Percentiles rank a stretch among this genome's conserved stretches.
These are phyloP conservation scores for Limanda limanda DNA, from an alignment of 2,113 vertebrate species.

Conservation along the genomic window DNA sequence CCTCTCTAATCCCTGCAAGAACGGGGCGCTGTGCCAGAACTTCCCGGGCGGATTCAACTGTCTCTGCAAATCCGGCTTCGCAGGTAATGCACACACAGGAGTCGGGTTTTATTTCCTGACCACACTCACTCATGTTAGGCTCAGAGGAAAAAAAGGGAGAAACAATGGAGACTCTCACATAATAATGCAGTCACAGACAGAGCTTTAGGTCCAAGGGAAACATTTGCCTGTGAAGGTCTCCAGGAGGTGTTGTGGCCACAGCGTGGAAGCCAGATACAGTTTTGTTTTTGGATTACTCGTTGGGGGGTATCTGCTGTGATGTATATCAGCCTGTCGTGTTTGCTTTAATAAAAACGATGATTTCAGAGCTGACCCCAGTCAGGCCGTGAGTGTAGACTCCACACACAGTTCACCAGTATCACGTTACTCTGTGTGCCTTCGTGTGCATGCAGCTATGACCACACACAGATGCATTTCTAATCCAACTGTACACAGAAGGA, in stretches of 20 bases:
- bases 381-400: conserved; percentile 44
- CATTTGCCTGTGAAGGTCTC: conserved; percentile 77
- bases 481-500: conserved; percentile 44
- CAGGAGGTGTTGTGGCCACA: conserved; percentile 71
- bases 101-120: conserved; percentile 47
- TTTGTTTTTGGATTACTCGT: conserved; percentile 67
- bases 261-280: conserved; percentile 69
- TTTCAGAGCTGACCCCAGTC: conserved; percentile 61
- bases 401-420: conserved; percentile 60
- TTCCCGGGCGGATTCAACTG: conserved; percentile 96
- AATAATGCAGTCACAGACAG: conserved; percentile 35
- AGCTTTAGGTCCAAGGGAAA: conserved; percentile 73
- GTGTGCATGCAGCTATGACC: conserved; percentile 56
- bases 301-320: conserved; percentile 76
- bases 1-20: conserved; percentile 93
- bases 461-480: conserved; percentile 67
- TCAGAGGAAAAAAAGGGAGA: conserved; percentile 22
- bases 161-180: conserved; percentile 24
- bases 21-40: conserved; percentile 94
- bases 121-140: conserved; percentile 46
- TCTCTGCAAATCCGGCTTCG: conserved; percentile 92
- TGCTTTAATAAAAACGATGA: conserved; percentile 81
- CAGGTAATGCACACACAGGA: conserved; percentile 84
- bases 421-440: conserved; percentile 61
- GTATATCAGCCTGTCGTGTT: conserved; percentile 77